Base-by-base conservation (phyloP, 2,888 invertebrate genomes). In the Oxycera nigricornis region DNA sequence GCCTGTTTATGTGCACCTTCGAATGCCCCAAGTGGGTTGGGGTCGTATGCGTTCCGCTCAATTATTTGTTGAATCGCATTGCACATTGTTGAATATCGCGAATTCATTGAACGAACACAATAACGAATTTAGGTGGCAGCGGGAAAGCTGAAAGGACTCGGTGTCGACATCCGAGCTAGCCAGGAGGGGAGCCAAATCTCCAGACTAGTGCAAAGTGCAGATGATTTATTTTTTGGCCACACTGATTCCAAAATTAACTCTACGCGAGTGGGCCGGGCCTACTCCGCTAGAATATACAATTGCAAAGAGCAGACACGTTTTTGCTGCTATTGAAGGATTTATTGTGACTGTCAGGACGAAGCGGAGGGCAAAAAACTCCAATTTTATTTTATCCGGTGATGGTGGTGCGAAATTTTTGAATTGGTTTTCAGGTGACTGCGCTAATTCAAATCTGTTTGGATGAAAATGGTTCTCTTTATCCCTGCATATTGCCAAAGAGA, bases 401-500 rank as follows among this genome's bases (percentile, higher is more conserved):
- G 70, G 28, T 70, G 70, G 70, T 20, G 70, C 30, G 41, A 52
- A 70, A 52, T 70, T 52, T 70, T 55, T 70, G 70, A 70, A 70
- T 70, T 70, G 70, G 31, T 70, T 70, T 70, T 70, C 52, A 70
- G 70, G 70, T 70, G 70, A 70, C 70, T 70, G 70, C 52, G 55
- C 70, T 70, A 52, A 70, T 70, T 70, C 70, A 55, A 65, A 70
- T 70, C 70, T 70, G 68, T 68, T 68, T 68, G 68, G 68, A 11
- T 50, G 70, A 52, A 70, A 70, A 70, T 31, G 24, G 55, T 30
- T 28, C 39, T 24, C 39, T 39, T 52, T 20, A 31, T 52, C 31
- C 55, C 41, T 20, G 20, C 14, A n/a, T 20, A 70, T 70, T 55
- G 55, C 52, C 20, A 52, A 31, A 7, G 46, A 46, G 3, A 11